phyloP scores from a whole-genome alignment of 2,113 vertebrate genomes.

The Brachyhypopomus occidentalis region DNA sequence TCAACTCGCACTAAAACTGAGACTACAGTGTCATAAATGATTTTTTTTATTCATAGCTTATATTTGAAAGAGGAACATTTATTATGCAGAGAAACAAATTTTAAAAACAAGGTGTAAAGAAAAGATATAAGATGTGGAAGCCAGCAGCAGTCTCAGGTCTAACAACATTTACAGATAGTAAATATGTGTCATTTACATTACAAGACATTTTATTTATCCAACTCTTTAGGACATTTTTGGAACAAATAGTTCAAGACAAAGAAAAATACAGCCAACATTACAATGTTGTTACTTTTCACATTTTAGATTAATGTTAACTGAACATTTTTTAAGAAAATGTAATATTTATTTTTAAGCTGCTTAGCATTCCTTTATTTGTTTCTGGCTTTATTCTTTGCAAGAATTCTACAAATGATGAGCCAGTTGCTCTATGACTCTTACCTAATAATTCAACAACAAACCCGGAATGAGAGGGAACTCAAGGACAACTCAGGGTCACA shows the following conservation, averaged over 20 bases:
- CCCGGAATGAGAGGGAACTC: not conserved
- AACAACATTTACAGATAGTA: conserved; percentile 12
- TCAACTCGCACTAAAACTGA: not conserved
- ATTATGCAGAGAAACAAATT: not conserved
- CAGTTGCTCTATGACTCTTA: not conserved
- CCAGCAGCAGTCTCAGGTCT: conserved; percentile 36
- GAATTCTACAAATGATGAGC: not conserved
- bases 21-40: not conserved
- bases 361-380: conserved; percentile 8
- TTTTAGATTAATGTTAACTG: not conserved
- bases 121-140: not conserved
- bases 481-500: not conserved
- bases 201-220: not conserved
- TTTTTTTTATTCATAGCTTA: not conserved
- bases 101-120: not conserved
- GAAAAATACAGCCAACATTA: not conserved
- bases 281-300: not conserved
- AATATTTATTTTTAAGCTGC: not conserved
- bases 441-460: not conserved
- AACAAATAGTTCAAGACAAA: not conserved
- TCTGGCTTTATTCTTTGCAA: not conserved
- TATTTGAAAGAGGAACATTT: not conserved
- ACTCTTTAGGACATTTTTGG: not conserved
- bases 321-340: not conserved
- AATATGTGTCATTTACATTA: not conserved